phyloP scores from a whole-genome alignment of 2,888 invertebrate species.

The Hydraecia micacea region DNA sequence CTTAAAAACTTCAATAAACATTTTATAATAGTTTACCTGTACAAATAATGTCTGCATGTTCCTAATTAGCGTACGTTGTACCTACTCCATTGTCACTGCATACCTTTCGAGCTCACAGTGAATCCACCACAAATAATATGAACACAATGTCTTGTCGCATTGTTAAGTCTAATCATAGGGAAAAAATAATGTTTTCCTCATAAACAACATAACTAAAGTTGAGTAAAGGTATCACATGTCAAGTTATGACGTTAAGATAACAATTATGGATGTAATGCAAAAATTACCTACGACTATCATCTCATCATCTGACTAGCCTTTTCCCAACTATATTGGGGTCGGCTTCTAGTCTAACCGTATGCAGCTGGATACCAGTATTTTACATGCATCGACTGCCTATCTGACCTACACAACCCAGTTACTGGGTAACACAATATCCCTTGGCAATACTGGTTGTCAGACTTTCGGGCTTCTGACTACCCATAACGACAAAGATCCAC shows the following conservation, averaged over 20 bases:
- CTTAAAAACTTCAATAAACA: background rate
- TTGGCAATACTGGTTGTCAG: background rate
- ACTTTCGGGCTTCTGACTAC: background rate
- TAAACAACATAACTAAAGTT: conserved; percentile 28
- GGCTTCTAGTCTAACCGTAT: background rate
- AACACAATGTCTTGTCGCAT: conserved; percentile 27
- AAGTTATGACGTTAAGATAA: conserved; percentile 16
- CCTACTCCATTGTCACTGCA: conserved; percentile 15
- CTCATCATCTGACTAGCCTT: background rate
- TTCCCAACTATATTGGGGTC: background rate
- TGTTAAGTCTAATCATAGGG: conserved; percentile 32
- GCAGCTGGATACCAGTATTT: background rate
- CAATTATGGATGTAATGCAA: background rate
- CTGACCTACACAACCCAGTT: background rate
- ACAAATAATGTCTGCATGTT: background rate
- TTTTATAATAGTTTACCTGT: background rate
- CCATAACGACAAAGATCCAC: background rate
- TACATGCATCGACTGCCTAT: background rate
- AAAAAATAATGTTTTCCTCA: conserved; percentile 44
- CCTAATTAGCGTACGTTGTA: too few species aligned
- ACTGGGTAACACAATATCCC: background rate
- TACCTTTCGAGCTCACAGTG: conserved; percentile 5
- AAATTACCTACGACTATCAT: too few species aligned
- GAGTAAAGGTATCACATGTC: conserved; percentile 1
- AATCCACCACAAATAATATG: background rate